Evolutionary conservation across 2,113 vertebrate genomes (phyloP).

Genomic region (Martes martes): DNA sequence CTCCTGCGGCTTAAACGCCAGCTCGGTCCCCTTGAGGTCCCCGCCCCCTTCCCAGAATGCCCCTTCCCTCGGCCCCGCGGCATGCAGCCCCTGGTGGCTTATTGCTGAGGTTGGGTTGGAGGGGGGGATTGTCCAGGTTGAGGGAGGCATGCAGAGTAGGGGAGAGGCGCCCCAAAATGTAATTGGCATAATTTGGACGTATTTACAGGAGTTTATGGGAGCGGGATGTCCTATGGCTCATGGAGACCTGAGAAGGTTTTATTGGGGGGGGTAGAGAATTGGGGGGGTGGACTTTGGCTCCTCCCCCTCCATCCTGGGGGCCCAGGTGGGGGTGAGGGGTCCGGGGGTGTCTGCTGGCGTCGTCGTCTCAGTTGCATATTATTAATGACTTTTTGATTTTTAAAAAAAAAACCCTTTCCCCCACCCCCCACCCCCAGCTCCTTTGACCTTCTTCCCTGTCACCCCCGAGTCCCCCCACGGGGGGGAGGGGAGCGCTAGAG

Average conservation of each 20-base stretch:
- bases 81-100: constrained; percentile 62
- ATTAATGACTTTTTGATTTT: constrained; percentile 70
- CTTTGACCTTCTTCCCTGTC: constrained; percentile 64
- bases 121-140: background rate
- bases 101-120: constrained; percentile 64
- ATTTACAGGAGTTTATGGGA: constrained; percentile 66
- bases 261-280: background rate
- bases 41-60: background rate
- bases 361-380: constrained; percentile 73
- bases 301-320: constrained; percentile 63
- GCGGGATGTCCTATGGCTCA: constrained; percentile 74
- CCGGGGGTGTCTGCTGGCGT: constrained; percentile 70
- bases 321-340: constrained; percentile 24
- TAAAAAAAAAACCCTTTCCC: constrained; percentile 46
- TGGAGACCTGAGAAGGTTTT: constrained; percentile 79
- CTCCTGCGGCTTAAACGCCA: background rate
- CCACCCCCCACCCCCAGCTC: constrained; percentile 50
- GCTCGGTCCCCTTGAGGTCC: background rate
- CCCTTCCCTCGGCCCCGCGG: background rate
- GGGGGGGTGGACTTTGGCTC: constrained; percentile 44
- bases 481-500: constrained; percentile 83
- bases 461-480: constrained; percentile 71
- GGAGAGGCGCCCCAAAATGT: constrained; percentile 44
- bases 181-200: constrained; percentile 31
- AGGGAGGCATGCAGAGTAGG: constrained; percentile 54